phyloP scores from a whole-genome alignment of 2,888 invertebrate genomes.

The Zelleria hepariella region DNA sequence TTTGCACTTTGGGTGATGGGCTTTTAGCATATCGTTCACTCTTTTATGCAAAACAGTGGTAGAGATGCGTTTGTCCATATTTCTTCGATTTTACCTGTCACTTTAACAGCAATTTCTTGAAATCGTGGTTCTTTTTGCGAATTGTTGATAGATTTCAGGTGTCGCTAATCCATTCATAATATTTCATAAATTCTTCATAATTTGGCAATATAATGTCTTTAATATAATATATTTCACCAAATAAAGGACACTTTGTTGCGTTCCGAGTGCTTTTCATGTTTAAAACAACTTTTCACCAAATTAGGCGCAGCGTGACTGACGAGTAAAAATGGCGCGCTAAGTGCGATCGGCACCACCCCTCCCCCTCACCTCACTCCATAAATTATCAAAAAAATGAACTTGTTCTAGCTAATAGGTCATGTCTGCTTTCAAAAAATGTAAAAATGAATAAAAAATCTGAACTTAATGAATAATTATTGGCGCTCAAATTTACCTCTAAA shows the following conservation, averaged over 20 bases:
- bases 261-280: constrained; percentile 11
- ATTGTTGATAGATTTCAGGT: constrained; percentile 8
- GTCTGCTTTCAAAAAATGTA: neutral
- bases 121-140: constrained; percentile 11
- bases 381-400: neutral
- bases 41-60: constrained; percentile 10
- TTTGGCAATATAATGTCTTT: too few species aligned
- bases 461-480: neutral
- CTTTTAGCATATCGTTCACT: constrained; percentile 14
- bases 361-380: neutral
- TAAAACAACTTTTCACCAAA: neutral
- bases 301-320: neutral
- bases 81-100: constrained; percentile 9
- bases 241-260: constrained; percentile 10
- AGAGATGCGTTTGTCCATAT: constrained; percentile 14
- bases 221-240: constrained; percentile 14
- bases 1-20: constrained; percentile 14
- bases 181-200: constrained; percentile 17
- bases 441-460: neutral
- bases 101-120: constrained; percentile 10
- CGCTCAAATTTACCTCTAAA: neutral
- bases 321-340: neutral
- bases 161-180: constrained; percentile 13
- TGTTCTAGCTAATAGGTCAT: neutral
- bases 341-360: neutral